phyloP scores from a whole-genome alignment of 2,888 invertebrate genomes.

The Acanthosoma haemorrhoidale region DNA sequence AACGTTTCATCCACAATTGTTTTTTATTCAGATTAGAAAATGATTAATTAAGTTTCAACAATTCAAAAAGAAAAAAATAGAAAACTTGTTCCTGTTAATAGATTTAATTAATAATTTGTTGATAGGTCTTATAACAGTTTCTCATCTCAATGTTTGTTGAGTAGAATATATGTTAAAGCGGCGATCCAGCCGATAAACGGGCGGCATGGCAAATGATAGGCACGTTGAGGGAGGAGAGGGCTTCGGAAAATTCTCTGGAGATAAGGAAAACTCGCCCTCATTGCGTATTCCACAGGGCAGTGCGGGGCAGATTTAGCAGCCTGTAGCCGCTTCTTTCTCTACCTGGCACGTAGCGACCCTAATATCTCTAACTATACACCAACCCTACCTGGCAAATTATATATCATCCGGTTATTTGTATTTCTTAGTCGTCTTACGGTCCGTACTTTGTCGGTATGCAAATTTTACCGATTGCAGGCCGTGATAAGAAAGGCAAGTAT shows the following conservation, averaged over 20 bases:
- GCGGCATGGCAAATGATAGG: neutral
- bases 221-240: neutral
- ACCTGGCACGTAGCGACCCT: constrained; percentile 1
- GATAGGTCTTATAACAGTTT: no score
- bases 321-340: neutral
- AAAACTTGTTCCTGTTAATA: no score
- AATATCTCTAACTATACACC: constrained; percentile 2
- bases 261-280: constrained; percentile 8
- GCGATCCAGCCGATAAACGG: constrained; percentile 8
- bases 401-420: neutral
- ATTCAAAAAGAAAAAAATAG: no score
- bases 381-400: neutral
- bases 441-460: neutral
- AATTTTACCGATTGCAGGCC: no score
- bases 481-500: no score
- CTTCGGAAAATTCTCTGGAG: constrained; percentile 6
- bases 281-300: neutral
- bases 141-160: no score
- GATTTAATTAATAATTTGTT: no score
- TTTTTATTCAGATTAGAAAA: no score
- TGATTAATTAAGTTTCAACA: no score
- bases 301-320: neutral
- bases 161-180: neutral
- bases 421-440: neutral
- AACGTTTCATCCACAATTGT: no score